Evolutionary conservation across 2,797 vertebrate genomes (phyloP).

Genomic region (Pipistrellus kuhlii): DNA sequence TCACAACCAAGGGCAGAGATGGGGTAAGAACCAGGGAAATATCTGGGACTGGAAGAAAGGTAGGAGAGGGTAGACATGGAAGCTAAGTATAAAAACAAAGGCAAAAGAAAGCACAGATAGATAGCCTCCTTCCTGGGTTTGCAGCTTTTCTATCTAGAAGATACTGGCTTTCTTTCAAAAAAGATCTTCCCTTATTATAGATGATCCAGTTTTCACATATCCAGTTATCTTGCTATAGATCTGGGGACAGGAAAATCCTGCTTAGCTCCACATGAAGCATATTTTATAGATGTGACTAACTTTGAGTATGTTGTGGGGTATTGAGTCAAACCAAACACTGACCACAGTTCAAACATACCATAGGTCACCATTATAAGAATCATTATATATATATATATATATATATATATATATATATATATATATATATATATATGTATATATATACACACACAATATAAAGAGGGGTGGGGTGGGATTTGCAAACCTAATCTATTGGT

Average conservation of each 20-base stretch:
- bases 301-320: not conserved
- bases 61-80: not conserved
- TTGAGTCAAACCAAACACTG: not conserved
- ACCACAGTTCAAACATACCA: not conserved
- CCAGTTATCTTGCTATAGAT: not conserved
- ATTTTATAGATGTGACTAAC: not conserved
- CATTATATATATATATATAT: not conserved
- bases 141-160: not conserved
- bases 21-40: not conserved
- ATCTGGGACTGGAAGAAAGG: not conserved
- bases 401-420: no score
- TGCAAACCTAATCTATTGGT: not conserved
- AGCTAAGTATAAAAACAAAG: not conserved
- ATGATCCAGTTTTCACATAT: not conserved
- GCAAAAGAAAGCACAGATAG: not conserved
- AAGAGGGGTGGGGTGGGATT: not conserved
- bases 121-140: not conserved
- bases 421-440: no score
- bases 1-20: not conserved
- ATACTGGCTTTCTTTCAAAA: not conserved
- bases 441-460: no score
- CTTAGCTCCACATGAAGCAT: not conserved
- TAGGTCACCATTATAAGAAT: not conserved
- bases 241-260: not conserved
- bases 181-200: not conserved